A percentile compares a stretch with the other conserved stretches of the same genome.
Conservation (phyloP, 2,888 invertebrate species). For the Drosophila nigricruria region DNA sequence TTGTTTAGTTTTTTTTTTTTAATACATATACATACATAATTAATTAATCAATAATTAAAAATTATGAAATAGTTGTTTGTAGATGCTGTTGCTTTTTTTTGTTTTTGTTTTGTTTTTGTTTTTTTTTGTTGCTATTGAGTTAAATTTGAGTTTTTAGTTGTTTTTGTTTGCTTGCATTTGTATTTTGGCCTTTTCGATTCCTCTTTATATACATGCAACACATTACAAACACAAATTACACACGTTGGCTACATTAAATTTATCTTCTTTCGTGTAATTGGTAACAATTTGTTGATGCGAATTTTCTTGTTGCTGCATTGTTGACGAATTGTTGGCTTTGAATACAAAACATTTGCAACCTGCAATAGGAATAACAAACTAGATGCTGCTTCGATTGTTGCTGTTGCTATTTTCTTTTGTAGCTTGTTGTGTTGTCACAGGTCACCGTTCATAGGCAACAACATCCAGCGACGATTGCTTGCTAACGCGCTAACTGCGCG, state of each 20-base stretch:
- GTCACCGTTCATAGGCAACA: constrained; percentile 24
- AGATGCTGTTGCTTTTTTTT: constrained; percentile 16
- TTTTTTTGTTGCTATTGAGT: constrained; percentile 21
- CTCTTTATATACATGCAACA: constrained; percentile 53
- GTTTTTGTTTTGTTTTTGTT: constrained; percentile 1
- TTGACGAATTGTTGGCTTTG: constrained; percentile 11
- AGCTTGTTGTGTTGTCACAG: constrained; percentile 7
- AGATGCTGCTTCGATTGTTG: constrained; percentile 9
- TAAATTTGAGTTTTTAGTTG: constrained; percentile 21
- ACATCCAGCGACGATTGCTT: constrained; percentile 27
- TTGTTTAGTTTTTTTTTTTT: constrained; percentile 35
- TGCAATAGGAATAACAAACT: constrained; percentile 45
- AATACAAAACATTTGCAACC: constrained; percentile 43
- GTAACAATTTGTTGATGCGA: constrained; percentile 50
- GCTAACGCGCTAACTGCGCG: constrained; percentile 71
- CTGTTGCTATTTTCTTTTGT: constrained; percentile 1
- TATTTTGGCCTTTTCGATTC: constrained; percentile 34
- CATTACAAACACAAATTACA: constrained; percentile 68
- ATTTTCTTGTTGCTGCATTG: constrained; percentile 34
- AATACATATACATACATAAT: constrained; percentile 70
- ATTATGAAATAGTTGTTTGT: constrained; percentile 62
- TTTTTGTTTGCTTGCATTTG: constrained; percentile 35
- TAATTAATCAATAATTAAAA: constrained; percentile 79
- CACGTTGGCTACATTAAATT: constrained; percentile 64
- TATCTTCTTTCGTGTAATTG: constrained; percentile 45